These are phyloP conservation scores for Clupea harengus DNA, from an alignment of 2,113 vertebrate genomes.

Conservation along the genomic window DNA sequence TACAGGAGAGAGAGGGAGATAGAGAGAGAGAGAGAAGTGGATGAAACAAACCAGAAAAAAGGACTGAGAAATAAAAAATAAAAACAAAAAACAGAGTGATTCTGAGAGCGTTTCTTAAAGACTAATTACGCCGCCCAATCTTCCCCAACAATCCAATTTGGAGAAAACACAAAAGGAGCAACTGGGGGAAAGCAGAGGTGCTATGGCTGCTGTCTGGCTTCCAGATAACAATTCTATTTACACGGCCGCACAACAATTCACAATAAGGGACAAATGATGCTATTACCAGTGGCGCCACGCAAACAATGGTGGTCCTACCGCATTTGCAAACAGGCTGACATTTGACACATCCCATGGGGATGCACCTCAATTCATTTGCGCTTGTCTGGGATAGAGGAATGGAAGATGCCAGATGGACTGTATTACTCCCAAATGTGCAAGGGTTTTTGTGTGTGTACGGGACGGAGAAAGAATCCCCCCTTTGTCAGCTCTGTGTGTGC, in stretches of 20 bases:
- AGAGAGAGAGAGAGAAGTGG: neutral
- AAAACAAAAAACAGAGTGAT: slow-evolving; percentile 40
- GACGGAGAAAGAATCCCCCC: no score
- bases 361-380: slow-evolving; percentile 63
- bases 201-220: slow-evolving; percentile 55
- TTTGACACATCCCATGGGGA: slow-evolving; percentile 65
- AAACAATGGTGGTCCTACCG: slow-evolving; percentile 59
- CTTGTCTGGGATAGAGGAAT: slow-evolving; percentile 55
- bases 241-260: slow-evolving; percentile 61
- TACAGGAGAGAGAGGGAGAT: slow-evolving; percentile 35
- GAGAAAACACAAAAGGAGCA: slow-evolving; percentile 58
- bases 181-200: slow-evolving; percentile 59
- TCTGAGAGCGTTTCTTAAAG: slow-evolving; percentile 22
- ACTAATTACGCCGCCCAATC: slow-evolving; percentile 63
- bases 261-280: slow-evolving; percentile 64
- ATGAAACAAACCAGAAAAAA: neutral
- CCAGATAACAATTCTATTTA: slow-evolving; percentile 72
- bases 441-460: neutral
- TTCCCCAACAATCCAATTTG: slow-evolving; percentile 61
- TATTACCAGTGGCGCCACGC: slow-evolving; percentile 64
- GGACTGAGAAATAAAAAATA: neutral
- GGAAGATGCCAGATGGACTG: slow-evolving; percentile 26
- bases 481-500: neutral
- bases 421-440: neutral
- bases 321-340: slow-evolving; percentile 61